Base-by-base conservation (phyloP, 2,113 vertebrate species). In the Tragelaphus scriptus region DNA sequence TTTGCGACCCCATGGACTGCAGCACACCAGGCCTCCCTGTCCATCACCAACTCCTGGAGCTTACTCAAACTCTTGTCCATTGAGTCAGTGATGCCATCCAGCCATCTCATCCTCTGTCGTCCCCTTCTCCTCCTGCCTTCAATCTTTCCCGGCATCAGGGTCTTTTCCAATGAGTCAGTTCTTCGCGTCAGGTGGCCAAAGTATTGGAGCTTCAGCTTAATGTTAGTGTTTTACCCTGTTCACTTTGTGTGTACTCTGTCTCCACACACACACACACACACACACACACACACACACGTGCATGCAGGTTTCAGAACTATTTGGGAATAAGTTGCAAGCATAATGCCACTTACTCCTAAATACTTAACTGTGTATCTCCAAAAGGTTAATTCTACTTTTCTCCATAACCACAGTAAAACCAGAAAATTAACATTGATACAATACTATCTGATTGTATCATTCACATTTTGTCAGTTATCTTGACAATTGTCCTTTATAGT, bases 231-330 rank as follows among this genome's bases (percentile, higher is more conserved):
- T 88, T 51, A 40, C 30, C 23, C 16, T 59, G 2, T 58, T 87
- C 40, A 14, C 3, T 44, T 47, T 87, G 30, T 55, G 49, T 53
- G 17, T 19, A 21, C 49, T 10, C 40, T 16, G 28, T 68, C 9
- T 49, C 56, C 11, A 7, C 23, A 14, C 56, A 2, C 21, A 16
- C 10, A 25, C 44, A 17, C 87, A n/a, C 44, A 5, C 59, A 44
- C 5, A 44, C 40, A 44, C 5, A 44, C 4, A 44, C 8, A 4
- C 7, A 30, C 4, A 3, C 6, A n/a, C 1, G 23, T 1, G 12
- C 30, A 55, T 55, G n/a, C 3, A 30, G 5, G 59, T 89, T 82
- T 68, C 91, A 51, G 82, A 58, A 47, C 79, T 53, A 59, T 82
- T 77, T 88, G 84, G 56, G 77, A 95, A 59, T 49, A 68, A 44